Percentiles rank a stretch among this genome's conserved stretches.
Evolutionary conservation across 2,797 vertebrate genomes (phyloP).

Genomic region (Kryptopterus vitreolus): DNA sequence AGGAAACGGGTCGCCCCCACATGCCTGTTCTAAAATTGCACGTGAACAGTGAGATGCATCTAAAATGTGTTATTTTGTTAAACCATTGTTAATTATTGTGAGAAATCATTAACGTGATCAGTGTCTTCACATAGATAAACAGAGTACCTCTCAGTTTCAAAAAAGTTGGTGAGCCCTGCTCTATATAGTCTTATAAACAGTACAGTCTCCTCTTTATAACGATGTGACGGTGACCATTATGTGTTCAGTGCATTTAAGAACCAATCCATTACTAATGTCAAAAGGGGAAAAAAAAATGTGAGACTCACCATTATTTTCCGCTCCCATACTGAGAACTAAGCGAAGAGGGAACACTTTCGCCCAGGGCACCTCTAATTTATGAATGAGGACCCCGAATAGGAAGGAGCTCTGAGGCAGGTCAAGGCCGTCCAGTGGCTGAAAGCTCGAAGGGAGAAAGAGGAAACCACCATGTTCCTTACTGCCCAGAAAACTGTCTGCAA

Average conservation of each 20-base stretch:
- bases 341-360: constrained; percentile 94
- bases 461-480: constrained; percentile 91
- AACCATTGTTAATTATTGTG: no score
- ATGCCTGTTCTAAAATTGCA: no score
- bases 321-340: constrained; percentile 87
- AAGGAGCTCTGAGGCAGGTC: constrained; percentile 80
- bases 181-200: background rate
- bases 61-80: no score
- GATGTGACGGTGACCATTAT: background rate
- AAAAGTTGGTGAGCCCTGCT: no score
- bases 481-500: constrained; percentile 86
- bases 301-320: constrained; percentile 81
- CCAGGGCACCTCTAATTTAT: constrained; percentile 94
- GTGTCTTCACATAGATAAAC: no score
- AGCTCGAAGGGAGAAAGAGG: constrained; percentile 85
- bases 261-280: background rate
- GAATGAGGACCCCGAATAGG: constrained; percentile 88
- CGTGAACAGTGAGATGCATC: no score
- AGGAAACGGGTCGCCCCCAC: no score
- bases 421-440: constrained; percentile 82
- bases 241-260: background rate
- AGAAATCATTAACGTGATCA: no score
- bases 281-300: background rate
- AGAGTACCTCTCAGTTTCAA: no score
- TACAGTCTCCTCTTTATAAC: background rate